Evolutionary conservation across 2,888 invertebrate genomes (phyloP), one percentile per base, ranked within the genome.

Genomic region (Ditylenchus weischeri): DNA sequence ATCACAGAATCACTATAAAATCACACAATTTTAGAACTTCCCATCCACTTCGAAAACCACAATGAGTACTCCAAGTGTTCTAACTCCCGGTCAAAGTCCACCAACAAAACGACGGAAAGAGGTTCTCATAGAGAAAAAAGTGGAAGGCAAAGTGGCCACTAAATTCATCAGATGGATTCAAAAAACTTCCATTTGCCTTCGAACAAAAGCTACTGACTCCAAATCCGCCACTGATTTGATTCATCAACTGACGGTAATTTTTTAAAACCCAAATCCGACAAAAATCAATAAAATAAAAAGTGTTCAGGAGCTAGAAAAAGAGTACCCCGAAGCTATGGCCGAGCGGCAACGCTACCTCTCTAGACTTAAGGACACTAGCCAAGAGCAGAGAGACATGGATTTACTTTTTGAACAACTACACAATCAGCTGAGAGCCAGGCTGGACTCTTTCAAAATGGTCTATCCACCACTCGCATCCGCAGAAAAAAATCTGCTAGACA

Each of bases 401-500:
- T 35, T 6, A 15, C 18, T 15, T 36, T 60, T 60, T 38, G n/a
- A 38, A 60, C 7, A 43, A 18, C 47, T 60, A 23, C 62, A 62
- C 15, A 47, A 29, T 7, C 62, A 49, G 15, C 19, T 62, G 10
- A 10, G 15, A 21, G 54, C 35, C n/a, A 54, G 54, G 11, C 19
- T 54, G 36, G 57, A 64, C 50, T 10, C 51, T 8, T 38, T 50
- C 13, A 57, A 21, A n/a, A 50, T 50, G 19, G 13, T 54, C n/a
- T 29, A 69, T 29, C 68, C 36, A 7, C 21, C 51, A 19, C 23
- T 69, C 7, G n/a, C 29, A 29, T 60, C 60, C 13, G 51, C 57
- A n/a, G 69, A 69, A 50, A 69, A 60, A 29, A 49, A 51, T 21
- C 19, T 69, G 36, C n/a, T 21, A 23, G 57, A 36, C 21, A 38